These are phyloP conservation scores for Heliconius erato DNA, from an alignment of 2,888 invertebrate species.

Conservation along the genomic window DNA sequence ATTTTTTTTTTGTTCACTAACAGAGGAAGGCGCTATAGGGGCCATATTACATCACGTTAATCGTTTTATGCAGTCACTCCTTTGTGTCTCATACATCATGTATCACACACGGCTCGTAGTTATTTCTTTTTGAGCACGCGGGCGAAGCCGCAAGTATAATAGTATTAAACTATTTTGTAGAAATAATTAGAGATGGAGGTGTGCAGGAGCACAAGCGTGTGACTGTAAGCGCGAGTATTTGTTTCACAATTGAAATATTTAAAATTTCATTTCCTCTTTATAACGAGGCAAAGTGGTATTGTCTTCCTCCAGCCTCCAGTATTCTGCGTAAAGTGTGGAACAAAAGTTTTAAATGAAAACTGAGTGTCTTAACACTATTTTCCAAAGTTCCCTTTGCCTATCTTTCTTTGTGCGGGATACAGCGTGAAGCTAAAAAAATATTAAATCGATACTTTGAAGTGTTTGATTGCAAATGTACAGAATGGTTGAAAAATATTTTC, in stretches of 20 bases:
- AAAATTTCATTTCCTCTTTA: not conserved
- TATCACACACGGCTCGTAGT: too few species aligned
- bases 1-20: too few species aligned
- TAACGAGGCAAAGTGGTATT: not conserved
- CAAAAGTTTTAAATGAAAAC: not conserved
- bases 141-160: too few species aligned
- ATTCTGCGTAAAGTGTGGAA: not conserved
- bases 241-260: not conserved
- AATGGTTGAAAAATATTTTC: not conserved
- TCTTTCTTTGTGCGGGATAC: not conserved
- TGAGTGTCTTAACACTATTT: not conserved
- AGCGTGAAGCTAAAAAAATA: too few species aligned
- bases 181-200: too few species aligned
- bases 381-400: not conserved
- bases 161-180: too few species aligned
- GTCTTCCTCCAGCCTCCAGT: not conserved
- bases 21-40: too few species aligned
- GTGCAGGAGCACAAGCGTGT: not conserved
- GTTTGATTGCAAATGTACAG: not conserved
- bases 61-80: too few species aligned
- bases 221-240: not conserved
- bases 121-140: too few species aligned
- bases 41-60: too few species aligned
- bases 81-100: too few species aligned
- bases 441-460: not conserved